phyloP scores from a whole-genome alignment of 2,888 invertebrate species.

The Dryadula phaetusa region DNA sequence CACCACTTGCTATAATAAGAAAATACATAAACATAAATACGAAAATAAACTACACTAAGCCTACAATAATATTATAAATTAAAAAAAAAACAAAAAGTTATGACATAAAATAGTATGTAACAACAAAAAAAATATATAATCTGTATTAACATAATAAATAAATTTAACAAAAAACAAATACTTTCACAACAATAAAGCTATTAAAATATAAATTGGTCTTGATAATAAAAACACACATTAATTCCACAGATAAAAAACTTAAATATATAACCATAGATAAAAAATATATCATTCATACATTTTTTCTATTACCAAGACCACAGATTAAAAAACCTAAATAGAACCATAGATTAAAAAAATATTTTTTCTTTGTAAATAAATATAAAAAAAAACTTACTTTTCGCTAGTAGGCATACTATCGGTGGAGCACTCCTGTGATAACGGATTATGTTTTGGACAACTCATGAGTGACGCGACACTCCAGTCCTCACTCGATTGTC shows the following conservation, averaged over 20 bases:
- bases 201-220: constrained; percentile 9
- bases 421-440: constrained; percentile 56
- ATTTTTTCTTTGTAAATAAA: background rate
- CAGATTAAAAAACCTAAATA: background rate
- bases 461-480: constrained; percentile 89
- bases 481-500: constrained; percentile 85
- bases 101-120: background rate
- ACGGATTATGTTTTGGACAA: constrained; percentile 86
- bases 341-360: constrained; percentile 11
- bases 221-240: background rate
- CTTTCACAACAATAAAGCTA: background rate
- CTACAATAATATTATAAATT: background rate
- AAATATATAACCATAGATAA: background rate
- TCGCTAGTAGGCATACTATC: constrained; percentile 77
- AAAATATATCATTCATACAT: background rate
- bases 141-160: constrained; percentile 21
- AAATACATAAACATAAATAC: constrained; percentile 52
- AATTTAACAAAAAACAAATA: constrained; percentile 27
- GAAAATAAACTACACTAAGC: constrained; percentile 17
- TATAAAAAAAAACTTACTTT: constrained; percentile 69
- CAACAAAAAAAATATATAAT: background rate
- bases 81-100: background rate
- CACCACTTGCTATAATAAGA: constrained; percentile 81
- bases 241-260: background rate
- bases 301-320: constrained; percentile 11